These are phyloP conservation scores for Plecotus auritus DNA, from an alignment of 2,113 vertebrate genomes.

Conservation along the genomic window DNA sequence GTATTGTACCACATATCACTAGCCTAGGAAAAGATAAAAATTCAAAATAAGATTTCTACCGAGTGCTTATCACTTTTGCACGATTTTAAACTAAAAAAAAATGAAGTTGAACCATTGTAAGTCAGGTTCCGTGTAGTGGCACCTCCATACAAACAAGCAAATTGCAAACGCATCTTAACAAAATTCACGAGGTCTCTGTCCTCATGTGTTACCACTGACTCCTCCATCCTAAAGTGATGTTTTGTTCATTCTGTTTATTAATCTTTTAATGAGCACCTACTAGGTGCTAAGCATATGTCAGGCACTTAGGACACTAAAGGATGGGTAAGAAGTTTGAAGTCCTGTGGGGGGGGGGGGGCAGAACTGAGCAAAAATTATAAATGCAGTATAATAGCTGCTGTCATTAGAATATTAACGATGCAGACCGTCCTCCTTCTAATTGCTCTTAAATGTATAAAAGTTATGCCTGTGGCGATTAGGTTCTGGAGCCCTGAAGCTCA, in stretches of 20 bases:
- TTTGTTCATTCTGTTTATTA: not conserved
- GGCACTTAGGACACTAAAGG: not conserved
- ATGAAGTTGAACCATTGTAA: not conserved
- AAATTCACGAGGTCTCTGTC: not conserved
- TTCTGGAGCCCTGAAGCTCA: not conserved
- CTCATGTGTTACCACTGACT: not conserved
- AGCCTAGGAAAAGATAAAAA: not conserved
- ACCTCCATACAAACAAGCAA: not conserved
- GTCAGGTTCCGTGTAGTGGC: not conserved
- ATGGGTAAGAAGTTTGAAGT: not conserved
- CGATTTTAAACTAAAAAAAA: not conserved
- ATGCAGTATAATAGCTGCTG: not conserved
- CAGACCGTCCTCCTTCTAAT: not conserved
- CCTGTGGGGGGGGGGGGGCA: not conserved
- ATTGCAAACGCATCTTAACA: not conserved
- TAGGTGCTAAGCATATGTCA: not conserved
- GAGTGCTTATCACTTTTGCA: not conserved
- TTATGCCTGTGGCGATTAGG: not conserved
- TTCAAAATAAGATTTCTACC: not conserved
- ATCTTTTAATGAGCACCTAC: not conserved
- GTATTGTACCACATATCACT: not conserved
- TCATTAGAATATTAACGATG: not conserved
- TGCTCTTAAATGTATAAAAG: not conserved
- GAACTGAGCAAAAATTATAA: not conserved
- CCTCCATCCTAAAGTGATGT: not conserved